Evolutionary conservation across 1,140 invertebrate genomes (phyloP), one percentile per base, ranked within the genome.

Genomic region (Drosophila tristis): DNA sequence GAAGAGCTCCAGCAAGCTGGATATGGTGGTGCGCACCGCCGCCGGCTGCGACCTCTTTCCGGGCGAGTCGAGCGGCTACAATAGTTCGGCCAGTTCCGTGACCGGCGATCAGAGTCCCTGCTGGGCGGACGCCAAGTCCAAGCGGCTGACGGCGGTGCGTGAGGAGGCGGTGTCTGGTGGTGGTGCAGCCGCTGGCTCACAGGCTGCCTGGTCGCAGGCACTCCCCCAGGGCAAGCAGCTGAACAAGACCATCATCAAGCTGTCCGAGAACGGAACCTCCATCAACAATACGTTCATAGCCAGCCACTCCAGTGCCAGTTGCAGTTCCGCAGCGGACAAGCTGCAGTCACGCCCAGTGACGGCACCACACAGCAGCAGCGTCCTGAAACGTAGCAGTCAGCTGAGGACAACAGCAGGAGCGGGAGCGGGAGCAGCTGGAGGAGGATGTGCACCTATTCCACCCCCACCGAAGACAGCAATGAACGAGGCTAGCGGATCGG

Each of bases 61-160:
- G 2, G 95, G 95, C 16, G 96, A 96, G 91, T 96, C 95, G 39
- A 96, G 95, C 63, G 96, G 96, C 5, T 96, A 96, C 91, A 96
- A 96, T 77, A 96, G 95, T 81, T 96, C 96, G 0, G 95, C 96
- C 11, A 96, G 95, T 70, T 96, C 95, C 16, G 94, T 96, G 2
- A 96, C 95, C 6, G 96, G 95, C 0, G 96, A 96, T 79, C 93
- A 95, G 73, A 95, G 94, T 85, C 95, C 94, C 7, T 95, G 89
- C 68, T 95, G 93, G 93, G 94, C 80, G 54, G 94, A 94, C 66
- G 93, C 93, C 53, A 81, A 90, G 45, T 90, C 91, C 15, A 95
- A 95, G 77, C 90, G 95, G 2, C 92, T 96, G 11, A 95, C 95
- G 0, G 95, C 95, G 42, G 95, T 96, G 13, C 94, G 94, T 49